Percentiles rank a stretch among this genome's conserved stretches.
phyloP scores from a whole-genome alignment of 2,113 vertebrate genomes.

The Chaetodon auriga region DNA sequence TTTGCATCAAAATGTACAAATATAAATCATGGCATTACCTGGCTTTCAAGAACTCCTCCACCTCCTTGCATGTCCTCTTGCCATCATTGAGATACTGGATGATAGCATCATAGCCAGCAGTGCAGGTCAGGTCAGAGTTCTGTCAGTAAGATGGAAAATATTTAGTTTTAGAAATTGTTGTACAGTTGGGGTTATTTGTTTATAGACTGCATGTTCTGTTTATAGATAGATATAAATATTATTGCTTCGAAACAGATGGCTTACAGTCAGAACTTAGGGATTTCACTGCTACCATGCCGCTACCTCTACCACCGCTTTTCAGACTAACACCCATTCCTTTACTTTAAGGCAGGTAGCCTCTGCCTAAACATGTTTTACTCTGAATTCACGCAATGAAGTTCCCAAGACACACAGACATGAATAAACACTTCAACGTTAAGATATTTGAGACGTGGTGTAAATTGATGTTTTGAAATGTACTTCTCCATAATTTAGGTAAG shows the following conservation, averaged over 20 bases:
- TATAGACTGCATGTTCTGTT: background rate
- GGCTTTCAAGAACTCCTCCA: slow-evolving; percentile 96
- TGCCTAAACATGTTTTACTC: slow-evolving; percentile 12
- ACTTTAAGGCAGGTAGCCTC: background rate
- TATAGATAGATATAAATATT: background rate
- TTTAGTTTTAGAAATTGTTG: background rate
- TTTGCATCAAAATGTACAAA: background rate
- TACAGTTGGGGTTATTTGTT: background rate
- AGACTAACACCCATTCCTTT: background rate
- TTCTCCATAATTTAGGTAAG: slow-evolving; percentile 65
- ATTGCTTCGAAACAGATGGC: background rate
- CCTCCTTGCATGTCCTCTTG: slow-evolving; percentile 95
- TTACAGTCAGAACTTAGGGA: background rate
- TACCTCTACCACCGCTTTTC: background rate
- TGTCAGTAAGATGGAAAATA: slow-evolving; percentile 68
- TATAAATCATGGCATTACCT: slow-evolving; percentile 81
- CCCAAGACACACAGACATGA: slow-evolving; percentile 22
- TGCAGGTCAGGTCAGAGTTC: slow-evolving; percentile 90
- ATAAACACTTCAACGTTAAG: background rate
- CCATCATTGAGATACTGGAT: slow-evolving; percentile 93
- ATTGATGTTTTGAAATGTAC: slow-evolving; percentile 59
- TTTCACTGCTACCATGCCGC: background rate
- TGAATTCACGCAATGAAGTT: background rate
- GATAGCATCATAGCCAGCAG: slow-evolving; percentile 90
- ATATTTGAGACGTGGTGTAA: slow-evolving; percentile 18